Evolutionary conservation across 2,888 invertebrate species (phyloP).

Genomic region (Polydrusus pterygomalis): DNA sequence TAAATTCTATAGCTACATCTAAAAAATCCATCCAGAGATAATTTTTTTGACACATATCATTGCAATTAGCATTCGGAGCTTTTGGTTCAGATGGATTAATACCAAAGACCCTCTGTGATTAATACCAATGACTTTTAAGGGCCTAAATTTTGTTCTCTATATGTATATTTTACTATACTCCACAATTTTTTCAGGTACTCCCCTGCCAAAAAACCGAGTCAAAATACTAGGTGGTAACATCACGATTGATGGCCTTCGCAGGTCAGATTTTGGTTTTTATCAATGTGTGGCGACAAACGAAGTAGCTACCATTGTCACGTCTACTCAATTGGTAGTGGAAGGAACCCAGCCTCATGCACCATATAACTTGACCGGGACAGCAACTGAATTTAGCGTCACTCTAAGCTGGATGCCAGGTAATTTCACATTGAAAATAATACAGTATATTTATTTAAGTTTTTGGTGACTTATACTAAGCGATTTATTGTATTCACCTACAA

Average conservation of each 20-base stretch:
- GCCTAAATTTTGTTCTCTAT: too few relatives aligned
- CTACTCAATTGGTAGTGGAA: slow-evolving; percentile 88
- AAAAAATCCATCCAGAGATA: too few relatives aligned
- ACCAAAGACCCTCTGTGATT: too few relatives aligned
- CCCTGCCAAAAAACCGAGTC: slow-evolving; percentile 86
- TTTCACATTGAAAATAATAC: background rate
- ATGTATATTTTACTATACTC: background rate
- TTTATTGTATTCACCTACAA: too few relatives aligned
- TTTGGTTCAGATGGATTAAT: too few relatives aligned
- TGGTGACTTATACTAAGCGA: too few relatives aligned
- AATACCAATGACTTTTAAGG: too few relatives aligned
- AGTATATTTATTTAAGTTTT: too few relatives aligned
- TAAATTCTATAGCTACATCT: too few relatives aligned
- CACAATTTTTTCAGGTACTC: slow-evolving; percentile 69
- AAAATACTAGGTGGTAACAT: slow-evolving; percentile 91
- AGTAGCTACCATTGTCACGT: slow-evolving; percentile 94
- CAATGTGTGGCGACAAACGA: slow-evolving; percentile 97
- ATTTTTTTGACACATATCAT: too few relatives aligned
- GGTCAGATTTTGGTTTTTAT: slow-evolving; percentile 95
- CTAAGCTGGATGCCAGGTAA: slow-evolving; percentile 88
- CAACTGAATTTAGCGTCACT: slow-evolving; percentile 92
- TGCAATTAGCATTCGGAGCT: too few relatives aligned
- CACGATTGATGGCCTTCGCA: slow-evolving; percentile 89
- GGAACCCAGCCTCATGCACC: slow-evolving; percentile 97
- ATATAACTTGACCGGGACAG: slow-evolving; percentile 92